Base-by-base conservation (phyloP, 2,113 vertebrate species). In the Daphoenositta chrysoptera region DNA sequence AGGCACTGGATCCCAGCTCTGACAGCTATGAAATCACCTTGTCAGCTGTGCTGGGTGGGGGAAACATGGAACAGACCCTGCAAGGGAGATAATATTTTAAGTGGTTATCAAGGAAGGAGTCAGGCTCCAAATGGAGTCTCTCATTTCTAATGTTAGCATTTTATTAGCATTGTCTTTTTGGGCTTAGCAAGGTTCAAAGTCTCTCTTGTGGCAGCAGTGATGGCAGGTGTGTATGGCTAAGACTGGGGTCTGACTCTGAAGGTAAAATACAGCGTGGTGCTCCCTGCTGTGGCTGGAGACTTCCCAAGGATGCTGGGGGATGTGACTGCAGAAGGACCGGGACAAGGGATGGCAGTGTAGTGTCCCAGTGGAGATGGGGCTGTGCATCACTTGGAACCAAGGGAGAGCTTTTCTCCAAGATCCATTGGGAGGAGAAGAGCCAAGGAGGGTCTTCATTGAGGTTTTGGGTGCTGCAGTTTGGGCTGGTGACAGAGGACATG, bases 61-160 rank as follows among this genome's bases (percentile, higher is more conserved):
- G 68, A 66, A 84, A 83, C 0, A 0, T 45, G 70, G 68, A 69
- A 21, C 80, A 92, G 87, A 42, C 51, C 30, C 73, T 72, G 45
- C 28, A 50, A 24, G 9, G 51, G 54, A 53, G 72, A 44, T 18
- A 2, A 28, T 0, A 1, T 51, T 79, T 70, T 16, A 19, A 45
- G 31, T 56, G 50, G 57, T 72, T 88, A 44, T 64, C 57, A 16
- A 33, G 68, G 45, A 72, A 63, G 68, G 37, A 83, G 24, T 40
- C 0, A 0, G 56, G 48, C n/a, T 85, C 22, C 53, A 60, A 63
- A 18, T 0, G 0, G 78, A 76, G 40, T 51, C 37, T 14, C 68
- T 88, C 0, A 0, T 89, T 76, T 89, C 66, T 40, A 44, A 47
- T 11, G 23, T 45, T 50, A 22, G 40, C 12, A 7, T 73, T 80